These are phyloP conservation scores for Turritopsis dohrnii DNA, from an alignment of 30 jellyfish, hydroid and myxozoan genomes.

Conservation along the genomic window DNA sequence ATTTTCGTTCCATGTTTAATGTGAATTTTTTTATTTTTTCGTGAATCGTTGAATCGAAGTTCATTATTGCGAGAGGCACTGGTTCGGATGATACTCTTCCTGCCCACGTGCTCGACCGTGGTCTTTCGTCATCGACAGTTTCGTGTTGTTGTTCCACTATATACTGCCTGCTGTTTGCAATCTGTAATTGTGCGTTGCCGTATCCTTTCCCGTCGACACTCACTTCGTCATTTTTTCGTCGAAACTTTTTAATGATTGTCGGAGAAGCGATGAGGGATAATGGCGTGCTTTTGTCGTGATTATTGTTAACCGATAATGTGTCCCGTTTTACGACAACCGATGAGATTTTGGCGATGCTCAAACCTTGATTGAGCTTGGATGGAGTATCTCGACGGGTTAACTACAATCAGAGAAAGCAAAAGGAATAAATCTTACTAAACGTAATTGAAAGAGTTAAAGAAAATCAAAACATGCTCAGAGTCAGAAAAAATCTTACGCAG, in stretches of 20 bases:
- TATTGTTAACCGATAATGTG: neutral
- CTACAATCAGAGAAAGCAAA: neutral
- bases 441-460: no score
- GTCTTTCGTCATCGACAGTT: slow-evolving; percentile 16
- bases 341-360: slow-evolving; percentile 16
- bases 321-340: slow-evolving; percentile 5
- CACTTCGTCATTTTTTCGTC: slow-evolving; percentile 10
- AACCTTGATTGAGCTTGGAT: slow-evolving; percentile 12
- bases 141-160: neutral
- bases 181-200: neutral
- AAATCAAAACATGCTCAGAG: no score
- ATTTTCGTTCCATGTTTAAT: slow-evolving; percentile 25
- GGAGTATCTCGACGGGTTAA: neutral
- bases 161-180: neutral
- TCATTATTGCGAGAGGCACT: slow-evolving; percentile 6
- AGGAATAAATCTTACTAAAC: no score
- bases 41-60: neutral
- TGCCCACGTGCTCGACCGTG: slow-evolving; percentile 24
- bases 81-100: slow-evolving; percentile 6
- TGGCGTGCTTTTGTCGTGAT: neutral
- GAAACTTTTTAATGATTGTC: slow-evolving; percentile 12
- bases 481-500: no score
- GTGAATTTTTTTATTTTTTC: slow-evolving; percentile 8
- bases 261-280: slow-evolving; percentile 4
- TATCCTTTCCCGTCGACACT: neutral